Evolutionary conservation across 2,888 invertebrate species (phyloP), one percentile per base, ranked within the genome.

Genomic region (Eugnorisma glareosa): DNA sequence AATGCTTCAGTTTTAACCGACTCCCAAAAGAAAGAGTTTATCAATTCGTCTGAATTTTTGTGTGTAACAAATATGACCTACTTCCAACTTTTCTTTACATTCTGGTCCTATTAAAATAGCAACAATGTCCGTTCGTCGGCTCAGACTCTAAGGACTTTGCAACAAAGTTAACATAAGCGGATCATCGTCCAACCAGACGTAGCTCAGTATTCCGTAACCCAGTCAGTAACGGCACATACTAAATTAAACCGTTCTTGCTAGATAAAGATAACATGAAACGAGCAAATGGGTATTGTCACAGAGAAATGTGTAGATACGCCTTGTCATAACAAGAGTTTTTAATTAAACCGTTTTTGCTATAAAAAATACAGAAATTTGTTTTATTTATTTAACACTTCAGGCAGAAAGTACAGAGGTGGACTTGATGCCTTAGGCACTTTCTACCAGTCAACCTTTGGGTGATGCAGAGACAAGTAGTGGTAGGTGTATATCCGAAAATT

Each of bases 221-320:
- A 92, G 91, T 93, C 91, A 87, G 90, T 92, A 93, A 93, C 91
- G 87, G 89, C 87, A 92, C 91, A 92, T 94, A 94, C 94, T 94
- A 94, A 95, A 95, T 95, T 94, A 94, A 93, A 94, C 91, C 90
- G 91, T 93, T 91, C 92, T 92, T 92, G 87, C 87, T 89, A 93
- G 92, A 94, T 93, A 94, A 93, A 94, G 93, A 93, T 94, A 94
- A 94, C 93, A 92, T 63, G 48, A 88, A 91, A 90, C 90, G 90
- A 91, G 91, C 89, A 92, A 94, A 94, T 93, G 91, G 92, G 91
- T 92, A 89, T 88, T 89, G 81, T 83, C 76, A 90, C 89, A 91
- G 82, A 73, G 83, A 87, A 80, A 70, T 37, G 8, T 59, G n/a
- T 51, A 28, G 63, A 79, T 28, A 66, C 31, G 54, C 61, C 37